phyloP scores from a whole-genome alignment of 30 jellyfish, hydroid and myxozoan genomes.

The Sanderia malayensis region DNA sequence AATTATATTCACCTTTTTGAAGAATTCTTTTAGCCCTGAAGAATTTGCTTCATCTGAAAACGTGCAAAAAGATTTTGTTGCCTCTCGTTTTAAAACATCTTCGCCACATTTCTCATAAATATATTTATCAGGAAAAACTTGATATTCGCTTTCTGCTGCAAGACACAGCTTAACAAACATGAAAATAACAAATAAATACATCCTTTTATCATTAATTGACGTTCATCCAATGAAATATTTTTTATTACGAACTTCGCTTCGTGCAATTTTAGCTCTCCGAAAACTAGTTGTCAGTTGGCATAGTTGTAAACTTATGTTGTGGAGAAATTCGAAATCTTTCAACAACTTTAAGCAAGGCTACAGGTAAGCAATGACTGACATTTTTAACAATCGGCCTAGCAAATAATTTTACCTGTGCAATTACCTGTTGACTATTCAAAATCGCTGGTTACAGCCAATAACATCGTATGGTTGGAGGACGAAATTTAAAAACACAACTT shows the following conservation, averaged over 20 bases:
- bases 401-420: not conserved
- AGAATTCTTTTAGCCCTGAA: not conserved
- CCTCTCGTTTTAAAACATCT: not conserved
- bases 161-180: too few species aligned
- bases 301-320: too few species aligned
- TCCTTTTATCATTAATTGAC: too few species aligned
- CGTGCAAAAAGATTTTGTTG: not conserved
- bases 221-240: too few species aligned
- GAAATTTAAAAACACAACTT: not conserved
- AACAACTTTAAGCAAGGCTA: too few species aligned
- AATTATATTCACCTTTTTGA: not conserved
- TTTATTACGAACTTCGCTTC: too few species aligned
- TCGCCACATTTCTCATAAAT: not conserved
- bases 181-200: too few species aligned
- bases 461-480: not conserved
- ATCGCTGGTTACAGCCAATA: conserved; percentile 5
- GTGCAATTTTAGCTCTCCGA: too few species aligned
- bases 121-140: not conserved
- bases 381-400: not conserved
- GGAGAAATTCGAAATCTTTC: too few species aligned
- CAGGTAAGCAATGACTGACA: too few species aligned
- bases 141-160: not conserved
- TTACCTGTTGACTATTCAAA: not conserved
- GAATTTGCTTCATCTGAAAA: not conserved
- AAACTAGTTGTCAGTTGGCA: too few species aligned